phyloP scores from a whole-genome alignment of 1,140 invertebrate genomes.

The Neoseiulus cucumeris region DNA sequence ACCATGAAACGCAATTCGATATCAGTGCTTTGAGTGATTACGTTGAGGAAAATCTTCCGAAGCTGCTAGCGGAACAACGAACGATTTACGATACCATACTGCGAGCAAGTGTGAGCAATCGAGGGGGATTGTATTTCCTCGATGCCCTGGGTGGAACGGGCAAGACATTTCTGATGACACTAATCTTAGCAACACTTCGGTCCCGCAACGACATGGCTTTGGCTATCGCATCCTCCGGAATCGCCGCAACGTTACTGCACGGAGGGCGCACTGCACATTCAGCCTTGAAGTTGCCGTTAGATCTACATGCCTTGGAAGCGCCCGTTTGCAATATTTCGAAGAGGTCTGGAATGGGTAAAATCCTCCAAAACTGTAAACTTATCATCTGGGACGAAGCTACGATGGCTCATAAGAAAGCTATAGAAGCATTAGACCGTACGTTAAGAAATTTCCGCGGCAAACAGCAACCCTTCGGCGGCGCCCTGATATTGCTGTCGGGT shows the following conservation, averaged over 20 bases:
- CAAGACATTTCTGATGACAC: constrained; percentile 29
- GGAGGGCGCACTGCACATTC: constrained; percentile 33
- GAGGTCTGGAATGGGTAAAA: constrained; percentile 18
- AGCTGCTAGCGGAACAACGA: constrained; percentile 8
- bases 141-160: constrained; percentile 22
- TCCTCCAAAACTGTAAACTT: constrained; percentile 22
- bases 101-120: constrained; percentile 20
- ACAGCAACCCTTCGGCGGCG: not conserved
- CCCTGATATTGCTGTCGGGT: constrained; percentile 7
- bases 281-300: constrained; percentile 29
- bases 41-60: constrained; percentile 5
- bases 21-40: not conserved
- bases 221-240: constrained; percentile 32
- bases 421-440: constrained; percentile 23
- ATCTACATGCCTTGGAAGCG: constrained; percentile 10
- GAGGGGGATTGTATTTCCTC: constrained; percentile 17
- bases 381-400: constrained; percentile 28
- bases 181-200: constrained; percentile 25
- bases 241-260: constrained; percentile 22
- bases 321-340: constrained; percentile 21
- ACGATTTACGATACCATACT: constrained; percentile 12
- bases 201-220: constrained; percentile 24
- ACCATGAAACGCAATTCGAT: not conserved
- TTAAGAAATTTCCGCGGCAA: constrained; percentile 23
- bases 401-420: constrained; percentile 22